Evolutionary conservation across 2,113 vertebrate species (phyloP), one percentile per base, ranked within the genome.

Genomic region (Astur gentilis): DNA sequence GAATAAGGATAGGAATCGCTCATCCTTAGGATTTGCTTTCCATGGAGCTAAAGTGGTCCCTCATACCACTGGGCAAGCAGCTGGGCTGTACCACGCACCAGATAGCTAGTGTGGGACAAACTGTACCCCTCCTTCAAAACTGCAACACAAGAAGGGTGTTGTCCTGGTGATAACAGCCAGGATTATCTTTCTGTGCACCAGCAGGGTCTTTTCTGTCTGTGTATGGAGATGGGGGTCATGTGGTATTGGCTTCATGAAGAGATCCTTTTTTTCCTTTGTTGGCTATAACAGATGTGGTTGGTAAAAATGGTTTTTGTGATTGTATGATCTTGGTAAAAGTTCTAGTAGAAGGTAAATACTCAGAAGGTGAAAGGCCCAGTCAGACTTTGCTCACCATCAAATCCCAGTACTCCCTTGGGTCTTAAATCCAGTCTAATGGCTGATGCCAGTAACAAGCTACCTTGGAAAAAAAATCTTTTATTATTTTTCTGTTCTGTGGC

Each of bases 381-480:
- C 21, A 55, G 40, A 17, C 38, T 81, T 83, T 19, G 4, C 19
- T 87, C 40, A 40, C 36, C 3, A 8, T 57, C 42, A 49, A 54
- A 47, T 72, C 13, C 5, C 27, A 44, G 0, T 69, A 34, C 1
- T 57, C 7, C 11, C 18, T 8, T 1, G 0, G 22, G 40, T 10
- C 7, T 89, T 87, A 55, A 34, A 10, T 61, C 27, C 45, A 50
- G 10, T 26, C 31, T 69, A 17, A 38, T 62, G 32, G 29, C 45
- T 81, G 67, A 62, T 64, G 19, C 27, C 34, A 16, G 6, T 60
- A 58, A 50, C 11, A 75, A 55, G 20, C 42, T 89, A 21, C 42
- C 45, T 58, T 34, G 11, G 29, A 65, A 65, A 72, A 83, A 52
- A 79, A 38, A 3, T 5, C 6, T 25, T 67, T 26, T 44, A 57